phyloP scores from a whole-genome alignment of 2,113 vertebrate genomes.

The Dryoscopus gambensis region DNA sequence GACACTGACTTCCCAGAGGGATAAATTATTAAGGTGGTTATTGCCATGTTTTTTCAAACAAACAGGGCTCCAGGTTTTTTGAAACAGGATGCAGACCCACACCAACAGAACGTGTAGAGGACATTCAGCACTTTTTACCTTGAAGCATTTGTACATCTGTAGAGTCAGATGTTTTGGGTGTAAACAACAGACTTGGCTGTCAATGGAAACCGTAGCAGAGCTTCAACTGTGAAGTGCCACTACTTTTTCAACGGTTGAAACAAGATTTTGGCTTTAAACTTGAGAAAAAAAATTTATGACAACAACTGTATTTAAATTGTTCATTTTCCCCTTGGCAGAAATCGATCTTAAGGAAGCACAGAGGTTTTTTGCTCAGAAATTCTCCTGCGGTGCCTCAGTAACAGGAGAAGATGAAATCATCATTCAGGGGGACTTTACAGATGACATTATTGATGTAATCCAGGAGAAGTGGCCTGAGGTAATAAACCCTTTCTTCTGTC shows the following conservation, averaged over 20 bases:
- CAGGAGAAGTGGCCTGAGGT: slow-evolving; percentile 99
- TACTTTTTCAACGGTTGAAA: not conserved
- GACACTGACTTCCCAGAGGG: not conserved
- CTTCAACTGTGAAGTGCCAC: not conserved
- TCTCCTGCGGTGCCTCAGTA: slow-evolving; percentile 98
- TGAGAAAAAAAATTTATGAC: not conserved
- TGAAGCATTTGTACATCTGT: not conserved
- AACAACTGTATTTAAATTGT: not conserved
- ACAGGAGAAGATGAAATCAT: slow-evolving; percentile 98
- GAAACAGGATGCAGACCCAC: fast-evolving
- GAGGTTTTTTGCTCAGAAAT: slow-evolving; percentile 98
- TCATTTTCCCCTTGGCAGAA: slow-evolving; percentile 71
- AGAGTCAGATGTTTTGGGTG: not conserved
- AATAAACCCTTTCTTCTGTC: not conserved
- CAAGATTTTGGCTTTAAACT: not conserved
- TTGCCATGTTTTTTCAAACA: not conserved
- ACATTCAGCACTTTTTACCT: not conserved
- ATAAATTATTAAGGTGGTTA: not conserved
- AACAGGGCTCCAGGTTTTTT: not conserved
- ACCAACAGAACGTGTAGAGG: fast-evolving
- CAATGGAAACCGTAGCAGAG: not conserved
- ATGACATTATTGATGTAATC: slow-evolving; percentile 97
- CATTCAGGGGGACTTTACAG: slow-evolving; percentile 99
- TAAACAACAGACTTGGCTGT: not conserved
- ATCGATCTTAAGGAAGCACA: slow-evolving; percentile 99